Evolutionary conservation across 1,140 invertebrate species (phyloP), one percentile per base, ranked within the genome.

Genomic region (Elymnias hypermnestra): DNA sequence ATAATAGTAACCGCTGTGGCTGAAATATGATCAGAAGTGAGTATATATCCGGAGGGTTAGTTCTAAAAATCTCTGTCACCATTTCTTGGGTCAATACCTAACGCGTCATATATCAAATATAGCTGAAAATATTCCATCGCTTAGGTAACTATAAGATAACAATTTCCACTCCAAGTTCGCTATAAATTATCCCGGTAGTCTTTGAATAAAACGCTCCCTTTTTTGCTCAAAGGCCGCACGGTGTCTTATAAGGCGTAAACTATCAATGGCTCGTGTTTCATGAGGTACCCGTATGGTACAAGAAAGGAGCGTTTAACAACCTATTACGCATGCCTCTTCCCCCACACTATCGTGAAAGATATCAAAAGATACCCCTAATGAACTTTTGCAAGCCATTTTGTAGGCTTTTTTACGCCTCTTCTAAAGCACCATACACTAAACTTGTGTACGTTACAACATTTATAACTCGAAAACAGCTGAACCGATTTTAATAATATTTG

Each of bases 231-330:
- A 49, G 38, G 46, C 38, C 23, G 17, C 22, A 14, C n/a, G n/a
- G 21, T 36, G 21, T 49, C 38, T 49, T 49, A 43, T 43, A 49
- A 41, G 38, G 46, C 46, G 46, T 49, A 49, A 49, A 49, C 38
- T 49, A 49, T 49, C 46, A 49, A 49, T 41, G 46, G n/a, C 12
- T 14, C 15, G 31, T 41, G 29, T 36, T 25, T 21, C 14, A 40
- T 22, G 13, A 40, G 37, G 33, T 33, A 33, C 37, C 23, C 8
- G 23, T 7, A 26, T 26, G 38, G 39, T 40, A 21, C 14, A 33
- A 48, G 46, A 49, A 49, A 49, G 22, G 46, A 36, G 21, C 9
- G 23, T 29, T 36, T 41, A 49, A 13, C 29, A 49, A 19, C 36
- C 36, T 36, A 38, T 37, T 15, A 26, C 17, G 39, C 38, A 41